Base-by-base conservation (phyloP, 2,797 vertebrate genomes). In the Melanotaenia maccullochi region DNA sequence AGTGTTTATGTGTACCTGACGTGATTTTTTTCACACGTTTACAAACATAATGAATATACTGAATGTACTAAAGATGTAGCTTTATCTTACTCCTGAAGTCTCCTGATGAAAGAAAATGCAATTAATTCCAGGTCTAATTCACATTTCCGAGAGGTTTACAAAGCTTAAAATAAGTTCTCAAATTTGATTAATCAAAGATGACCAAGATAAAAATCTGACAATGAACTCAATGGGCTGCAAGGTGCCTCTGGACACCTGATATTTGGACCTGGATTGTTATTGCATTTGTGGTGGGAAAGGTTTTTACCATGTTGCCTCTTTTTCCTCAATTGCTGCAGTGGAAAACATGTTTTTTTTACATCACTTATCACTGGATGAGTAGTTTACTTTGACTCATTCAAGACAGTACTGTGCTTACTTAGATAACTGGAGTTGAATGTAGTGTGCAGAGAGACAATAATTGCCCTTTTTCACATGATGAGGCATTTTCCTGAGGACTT, bases 11-110 rank as follows among this genome's bases (percentile, higher is more conserved):
- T 24, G 28, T 8, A 20, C 58, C 62, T 65, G 30, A 49, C 25
- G 62, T 40, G 4, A 4, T 0, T 65, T 77, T 71, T 67, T 76
- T 79, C 61, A 42, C 44, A 68, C 63, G 1, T 44, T 68, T 35
- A 36, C 49, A 55, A 58, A 73, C 12, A 60, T 38, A 2, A 56
- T 59, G 36, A 56, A 16, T 5, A 65, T 47, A 16, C 24, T 30
- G 35, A 49, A 24, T 30, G 64, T 70, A 35, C 5, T 58, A 6
- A 55, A 44, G 25, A 13, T 24, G 18, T 54, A 9, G 14, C 18
- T 58, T 13, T 38, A 44, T 40, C 58, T 28, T 4, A 16, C 47
- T 40, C 28, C 1, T 24, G 18, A 33, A 47, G 57, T 42, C 35
- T 1, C 4, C 11, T 22, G 5, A 58, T 33, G 16, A 62, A 18